Evolutionary conservation across 2,797 vertebrate genomes (phyloP).

Genomic region (Xenops minutus): DNA sequence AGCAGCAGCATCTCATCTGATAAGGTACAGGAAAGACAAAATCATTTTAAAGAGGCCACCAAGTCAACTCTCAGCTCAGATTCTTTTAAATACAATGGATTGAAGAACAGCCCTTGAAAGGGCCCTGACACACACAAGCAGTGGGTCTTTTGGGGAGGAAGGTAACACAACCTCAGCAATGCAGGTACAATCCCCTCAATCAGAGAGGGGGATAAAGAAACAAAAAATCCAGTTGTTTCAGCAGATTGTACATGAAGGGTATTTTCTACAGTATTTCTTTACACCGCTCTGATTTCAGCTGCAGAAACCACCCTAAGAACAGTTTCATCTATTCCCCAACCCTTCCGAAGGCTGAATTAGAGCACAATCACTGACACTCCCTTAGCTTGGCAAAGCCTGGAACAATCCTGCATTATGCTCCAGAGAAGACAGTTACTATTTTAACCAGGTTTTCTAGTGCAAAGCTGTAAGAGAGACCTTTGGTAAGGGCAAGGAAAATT

Average conservation of each 20-base stretch:
- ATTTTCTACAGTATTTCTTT: background rate
- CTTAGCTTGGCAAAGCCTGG: background rate
- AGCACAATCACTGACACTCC: background rate
- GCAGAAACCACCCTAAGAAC: background rate
- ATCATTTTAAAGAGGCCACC: background rate
- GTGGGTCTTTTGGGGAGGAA: background rate
- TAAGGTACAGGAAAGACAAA: background rate
- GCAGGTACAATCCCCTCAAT: background rate
- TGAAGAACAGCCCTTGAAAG: background rate
- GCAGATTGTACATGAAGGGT: background rate
- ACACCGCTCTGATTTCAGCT: background rate
- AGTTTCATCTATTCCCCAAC: background rate
- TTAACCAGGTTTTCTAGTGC: background rate
- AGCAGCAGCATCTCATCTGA: background rate
- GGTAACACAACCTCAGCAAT: background rate
- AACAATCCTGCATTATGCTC: background rate
- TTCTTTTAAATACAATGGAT: accelerated
- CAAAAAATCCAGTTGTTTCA: background rate
- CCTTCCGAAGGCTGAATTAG: background rate
- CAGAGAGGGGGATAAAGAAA: background rate
- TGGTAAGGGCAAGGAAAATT: background rate
- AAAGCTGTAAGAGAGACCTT: background rate
- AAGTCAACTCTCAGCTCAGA: background rate
- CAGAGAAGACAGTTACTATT: background rate
- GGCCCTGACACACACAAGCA: background rate